These are phyloP conservation scores for Glareola pratincola DNA, from an alignment of 2,113 vertebrate species.

Conservation along the genomic window DNA sequence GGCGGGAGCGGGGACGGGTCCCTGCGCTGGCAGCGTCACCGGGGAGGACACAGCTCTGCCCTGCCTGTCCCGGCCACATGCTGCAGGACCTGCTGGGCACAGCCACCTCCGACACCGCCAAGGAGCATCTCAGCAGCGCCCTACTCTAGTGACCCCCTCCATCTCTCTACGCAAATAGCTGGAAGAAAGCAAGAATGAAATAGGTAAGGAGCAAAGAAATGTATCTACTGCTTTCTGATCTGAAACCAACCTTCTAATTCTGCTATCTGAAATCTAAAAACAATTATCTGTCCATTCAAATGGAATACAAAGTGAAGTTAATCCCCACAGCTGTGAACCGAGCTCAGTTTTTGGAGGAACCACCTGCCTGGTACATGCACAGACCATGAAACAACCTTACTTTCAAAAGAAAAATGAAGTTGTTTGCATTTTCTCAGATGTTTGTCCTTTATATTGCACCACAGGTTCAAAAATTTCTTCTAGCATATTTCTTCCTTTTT, in stretches of 20 bases:
- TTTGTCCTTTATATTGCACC: not conserved
- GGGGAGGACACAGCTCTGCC: not conserved
- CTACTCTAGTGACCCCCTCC: not conserved
- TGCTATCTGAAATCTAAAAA: no score
- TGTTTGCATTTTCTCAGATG: not conserved
- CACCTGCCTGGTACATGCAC: fast-evolving
- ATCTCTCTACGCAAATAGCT: not conserved
- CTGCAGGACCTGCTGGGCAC: fast-evolving
- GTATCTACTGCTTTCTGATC: not conserved
- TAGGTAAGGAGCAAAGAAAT: not conserved
- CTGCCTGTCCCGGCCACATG: fast-evolving
- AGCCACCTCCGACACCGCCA: fast-evolving
- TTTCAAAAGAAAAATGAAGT: not conserved
- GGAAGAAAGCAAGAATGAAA: not conserved
- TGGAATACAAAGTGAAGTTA: not conserved
- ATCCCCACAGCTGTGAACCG: not conserved
- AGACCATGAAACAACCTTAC: fast-evolving
- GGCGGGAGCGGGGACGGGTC: not conserved
- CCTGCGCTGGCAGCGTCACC: not conserved
- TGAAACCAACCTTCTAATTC: not conserved
- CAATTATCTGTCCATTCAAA: not conserved
- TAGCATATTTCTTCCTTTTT: not conserved
- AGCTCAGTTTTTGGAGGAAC: not conserved
- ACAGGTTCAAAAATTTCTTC: not conserved
- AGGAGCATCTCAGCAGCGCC: not conserved